Conservation (phyloP, 2,113 vertebrate genomes). For the Brevimyrus niger region DNA sequence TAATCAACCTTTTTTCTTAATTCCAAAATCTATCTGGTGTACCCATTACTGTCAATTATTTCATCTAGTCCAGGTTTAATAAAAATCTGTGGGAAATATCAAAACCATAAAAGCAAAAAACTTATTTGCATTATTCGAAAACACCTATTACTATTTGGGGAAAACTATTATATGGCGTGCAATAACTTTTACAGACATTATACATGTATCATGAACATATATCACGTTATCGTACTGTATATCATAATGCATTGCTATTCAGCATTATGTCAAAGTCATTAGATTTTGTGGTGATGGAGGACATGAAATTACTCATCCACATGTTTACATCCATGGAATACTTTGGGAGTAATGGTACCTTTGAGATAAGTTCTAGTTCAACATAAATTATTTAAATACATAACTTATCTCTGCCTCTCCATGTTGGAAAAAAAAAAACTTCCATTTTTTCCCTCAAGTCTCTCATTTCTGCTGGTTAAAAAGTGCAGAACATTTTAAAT, state of each 20-base stretch:
- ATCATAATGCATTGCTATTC: neutral
- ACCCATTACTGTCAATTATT: neutral
- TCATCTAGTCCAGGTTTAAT: neutral
- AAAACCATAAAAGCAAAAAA: neutral
- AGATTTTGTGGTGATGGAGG: conserved; percentile 52
- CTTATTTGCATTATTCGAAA: neutral
- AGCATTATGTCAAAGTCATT: conserved; percentile 49
- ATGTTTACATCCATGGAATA: conserved; percentile 38
- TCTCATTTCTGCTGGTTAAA: neutral
- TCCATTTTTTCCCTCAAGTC: neutral
- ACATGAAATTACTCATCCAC: conserved; percentile 48
- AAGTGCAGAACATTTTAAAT: neutral
- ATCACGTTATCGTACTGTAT: neutral
- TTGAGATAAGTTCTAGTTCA: neutral
- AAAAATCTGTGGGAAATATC: neutral
- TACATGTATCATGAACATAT: neutral
- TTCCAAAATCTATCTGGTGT: neutral
- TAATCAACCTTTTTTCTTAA: neutral
- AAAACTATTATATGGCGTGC: neutral
- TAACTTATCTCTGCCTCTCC: conserved; percentile 9
- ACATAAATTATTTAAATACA: conserved; percentile 1
- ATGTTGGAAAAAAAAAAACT: neutral
- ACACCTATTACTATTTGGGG: neutral
- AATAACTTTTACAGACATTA: neutral
- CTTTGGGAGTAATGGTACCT: conserved; percentile 33